Evolutionary conservation across 2,888 invertebrate species (phyloP).

Genomic region (Orthosia incerta): DNA sequence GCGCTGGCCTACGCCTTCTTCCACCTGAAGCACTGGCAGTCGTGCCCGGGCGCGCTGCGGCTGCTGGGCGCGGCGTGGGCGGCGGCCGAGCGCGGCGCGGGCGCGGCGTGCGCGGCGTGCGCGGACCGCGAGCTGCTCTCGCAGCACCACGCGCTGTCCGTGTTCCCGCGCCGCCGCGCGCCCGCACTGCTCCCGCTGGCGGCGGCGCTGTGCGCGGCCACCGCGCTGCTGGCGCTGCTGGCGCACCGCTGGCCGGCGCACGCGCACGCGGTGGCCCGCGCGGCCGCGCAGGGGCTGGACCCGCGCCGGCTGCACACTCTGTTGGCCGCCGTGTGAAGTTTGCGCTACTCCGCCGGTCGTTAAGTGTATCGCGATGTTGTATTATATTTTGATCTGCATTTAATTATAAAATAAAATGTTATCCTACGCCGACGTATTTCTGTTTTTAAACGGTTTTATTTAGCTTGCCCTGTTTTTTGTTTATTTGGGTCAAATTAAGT

Average conservation of each 20-base stretch:
- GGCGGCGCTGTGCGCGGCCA: slow-evolving; percentile 94
- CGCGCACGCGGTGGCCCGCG: slow-evolving; percentile 68
- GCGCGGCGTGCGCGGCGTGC: slow-evolving; percentile 96
- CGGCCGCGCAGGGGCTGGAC: slow-evolving; percentile 66
- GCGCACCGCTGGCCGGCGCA: slow-evolving; percentile 78
- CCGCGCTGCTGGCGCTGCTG: slow-evolving; percentile 93
- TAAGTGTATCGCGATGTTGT: not conserved
- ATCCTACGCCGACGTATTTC: not conserved
- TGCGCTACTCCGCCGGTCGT: not conserved
- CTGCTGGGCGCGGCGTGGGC: slow-evolving; percentile 97
- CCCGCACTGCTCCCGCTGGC: slow-evolving; percentile 97
- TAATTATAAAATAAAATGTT: slow-evolving; percentile 38
- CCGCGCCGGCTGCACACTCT: slow-evolving; percentile 70
- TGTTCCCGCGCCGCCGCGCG: slow-evolving; percentile 94
- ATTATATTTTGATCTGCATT: slow-evolving; percentile 18
- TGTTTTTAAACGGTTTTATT: no score
- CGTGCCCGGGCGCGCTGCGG: slow-evolving; percentile 98
- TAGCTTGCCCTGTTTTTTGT: no score
- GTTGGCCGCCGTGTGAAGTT: slow-evolving; percentile 67
- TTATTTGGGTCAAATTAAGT: no score
- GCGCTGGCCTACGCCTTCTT: slow-evolving; percentile 99
- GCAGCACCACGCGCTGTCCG: slow-evolving; percentile 96
- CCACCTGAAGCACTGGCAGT: slow-evolving; percentile 99
- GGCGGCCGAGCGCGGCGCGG: slow-evolving; percentile 92
- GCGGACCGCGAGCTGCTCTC: slow-evolving; percentile 93